These are phyloP conservation scores for Drosophila meridiana DNA, from an alignment of 2,888 invertebrate genomes.

Conservation along the genomic window DNA sequence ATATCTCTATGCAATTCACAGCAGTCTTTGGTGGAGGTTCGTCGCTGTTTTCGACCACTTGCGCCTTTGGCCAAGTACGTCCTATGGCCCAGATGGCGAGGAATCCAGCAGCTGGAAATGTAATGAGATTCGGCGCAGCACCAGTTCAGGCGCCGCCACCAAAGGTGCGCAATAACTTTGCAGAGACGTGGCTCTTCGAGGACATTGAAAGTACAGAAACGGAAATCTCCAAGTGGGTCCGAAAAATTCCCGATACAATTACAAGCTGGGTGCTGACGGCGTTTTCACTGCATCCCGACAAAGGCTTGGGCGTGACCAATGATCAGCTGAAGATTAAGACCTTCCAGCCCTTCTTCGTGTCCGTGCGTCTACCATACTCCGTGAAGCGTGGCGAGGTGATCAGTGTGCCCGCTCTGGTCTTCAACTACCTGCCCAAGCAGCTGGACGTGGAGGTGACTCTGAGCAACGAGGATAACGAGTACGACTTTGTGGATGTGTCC, in stretches of 20 bases:
- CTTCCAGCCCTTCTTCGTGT: slow-evolving; percentile 93
- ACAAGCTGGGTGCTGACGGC: slow-evolving; percentile 93
- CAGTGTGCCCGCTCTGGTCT: slow-evolving; percentile 93
- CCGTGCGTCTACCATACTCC: slow-evolving; percentile 93
- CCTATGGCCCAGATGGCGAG: background rate
- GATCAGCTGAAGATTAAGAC: slow-evolving; percentile 89
- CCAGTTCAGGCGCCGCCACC: slow-evolving; percentile 59
- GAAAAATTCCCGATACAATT: slow-evolving; percentile 91
- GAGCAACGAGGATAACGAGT: slow-evolving; percentile 90
- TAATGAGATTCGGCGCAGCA: slow-evolving; percentile 62
- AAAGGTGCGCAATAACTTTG: slow-evolving; percentile 87
- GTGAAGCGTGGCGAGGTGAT: slow-evolving; percentile 96
- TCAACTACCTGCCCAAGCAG: slow-evolving; percentile 93
- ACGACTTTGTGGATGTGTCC: slow-evolving; percentile 94
- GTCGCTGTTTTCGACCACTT: background rate
- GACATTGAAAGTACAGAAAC: slow-evolving; percentile 83
- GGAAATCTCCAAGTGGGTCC: slow-evolving; percentile 71
- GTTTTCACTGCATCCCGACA: slow-evolving; percentile 90
- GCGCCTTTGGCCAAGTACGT: background rate
- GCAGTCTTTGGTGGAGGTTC: background rate
- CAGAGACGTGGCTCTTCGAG: slow-evolving; percentile 89
- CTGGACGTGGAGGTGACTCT: slow-evolving; percentile 92
- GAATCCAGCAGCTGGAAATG: background rate
- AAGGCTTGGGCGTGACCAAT: slow-evolving; percentile 91
- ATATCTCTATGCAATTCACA: background rate